Conservation (phyloP, 2,888 invertebrate species). For the Drosophila engyochracea region DNA sequence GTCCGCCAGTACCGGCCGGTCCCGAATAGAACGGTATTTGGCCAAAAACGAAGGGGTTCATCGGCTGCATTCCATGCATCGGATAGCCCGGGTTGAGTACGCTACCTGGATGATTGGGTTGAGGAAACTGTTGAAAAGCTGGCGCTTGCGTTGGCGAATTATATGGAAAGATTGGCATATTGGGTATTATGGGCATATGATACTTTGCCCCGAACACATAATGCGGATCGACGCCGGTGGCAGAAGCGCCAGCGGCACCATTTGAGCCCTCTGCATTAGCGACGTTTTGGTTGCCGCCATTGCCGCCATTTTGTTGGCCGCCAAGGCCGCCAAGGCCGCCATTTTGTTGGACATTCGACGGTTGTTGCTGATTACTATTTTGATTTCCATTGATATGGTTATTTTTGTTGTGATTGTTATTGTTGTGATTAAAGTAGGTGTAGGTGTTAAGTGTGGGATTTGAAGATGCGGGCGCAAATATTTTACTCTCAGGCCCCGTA, state of each 20-base stretch:
- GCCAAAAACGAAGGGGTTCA: constrained; percentile 85
- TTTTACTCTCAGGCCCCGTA: constrained; percentile 84
- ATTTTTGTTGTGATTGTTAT: constrained; percentile 50
- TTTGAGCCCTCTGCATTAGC: constrained; percentile 42
- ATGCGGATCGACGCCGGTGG: constrained; percentile 83
- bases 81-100: constrained; percentile 84
- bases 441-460: constrained; percentile 84
- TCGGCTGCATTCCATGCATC: constrained; percentile 82
- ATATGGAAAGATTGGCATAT: constrained; percentile 85
- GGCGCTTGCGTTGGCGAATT: constrained; percentile 84
- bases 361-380: constrained; percentile 20
- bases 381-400: constrained; percentile 41
- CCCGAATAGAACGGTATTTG: constrained; percentile 82
- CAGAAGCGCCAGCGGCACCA: constrained; percentile 68
- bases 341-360: constrained; percentile 20
- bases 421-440: constrained; percentile 68
- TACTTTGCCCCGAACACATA: constrained; percentile 85
- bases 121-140: constrained; percentile 85
- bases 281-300: constrained; percentile 32
- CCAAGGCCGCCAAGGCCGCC: constrained; percentile 39
- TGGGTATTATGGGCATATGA: constrained; percentile 83
- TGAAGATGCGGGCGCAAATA: constrained; percentile 80
- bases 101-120: constrained; percentile 85
- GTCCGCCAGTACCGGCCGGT: constrained; percentile 84
- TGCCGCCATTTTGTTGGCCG: constrained; percentile 41